Evolutionary conservation across 2,797 vertebrate genomes (phyloP).

Genomic region (Chiroxiphia lanceolata): DNA sequence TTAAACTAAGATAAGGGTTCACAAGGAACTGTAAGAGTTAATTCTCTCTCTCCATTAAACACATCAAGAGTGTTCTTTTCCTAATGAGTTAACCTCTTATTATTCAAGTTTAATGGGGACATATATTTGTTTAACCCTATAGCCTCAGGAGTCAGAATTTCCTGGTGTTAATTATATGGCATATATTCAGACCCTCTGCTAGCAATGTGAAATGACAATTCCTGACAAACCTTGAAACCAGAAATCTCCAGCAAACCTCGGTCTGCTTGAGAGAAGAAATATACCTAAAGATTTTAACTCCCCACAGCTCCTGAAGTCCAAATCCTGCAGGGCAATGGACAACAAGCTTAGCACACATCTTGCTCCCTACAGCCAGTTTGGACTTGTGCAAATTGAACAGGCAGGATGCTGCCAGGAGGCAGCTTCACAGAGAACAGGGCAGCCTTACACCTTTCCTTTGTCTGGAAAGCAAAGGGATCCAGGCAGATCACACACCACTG

Average conservation of each 20-base stretch:
- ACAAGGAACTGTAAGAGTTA: slow-evolving; percentile 25
- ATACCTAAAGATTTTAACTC: not conserved
- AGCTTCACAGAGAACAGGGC: not conserved
- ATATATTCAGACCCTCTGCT: not conserved
- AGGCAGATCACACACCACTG: not conserved
- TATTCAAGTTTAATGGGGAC: slow-evolving; percentile 66
- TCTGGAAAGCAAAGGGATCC: not conserved
- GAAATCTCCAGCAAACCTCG: not conserved
- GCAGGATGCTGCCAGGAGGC: not conserved
- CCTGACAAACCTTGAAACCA: not conserved
- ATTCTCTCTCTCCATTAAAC: slow-evolving; percentile 27
- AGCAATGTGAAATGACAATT: not conserved
- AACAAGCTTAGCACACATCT: not conserved
- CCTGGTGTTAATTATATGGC: slow-evolving; percentile 43
- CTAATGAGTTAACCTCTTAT: slow-evolving; percentile 68
- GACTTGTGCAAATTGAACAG: not conserved
- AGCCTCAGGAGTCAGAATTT: slow-evolving; percentile 60
- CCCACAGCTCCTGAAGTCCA: not conserved
- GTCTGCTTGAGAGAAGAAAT: not conserved
- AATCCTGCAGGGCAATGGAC: not conserved
- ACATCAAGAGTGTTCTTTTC: slow-evolving; percentile 33
- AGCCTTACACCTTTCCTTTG: not conserved
- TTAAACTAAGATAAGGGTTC: not conserved
- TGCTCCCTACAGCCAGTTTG: not conserved
- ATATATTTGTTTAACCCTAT: slow-evolving; percentile 62